These are phyloP conservation scores for Nesoenas mayeri DNA, from an alignment of 2,113 vertebrate species.

Conservation along the genomic window DNA sequence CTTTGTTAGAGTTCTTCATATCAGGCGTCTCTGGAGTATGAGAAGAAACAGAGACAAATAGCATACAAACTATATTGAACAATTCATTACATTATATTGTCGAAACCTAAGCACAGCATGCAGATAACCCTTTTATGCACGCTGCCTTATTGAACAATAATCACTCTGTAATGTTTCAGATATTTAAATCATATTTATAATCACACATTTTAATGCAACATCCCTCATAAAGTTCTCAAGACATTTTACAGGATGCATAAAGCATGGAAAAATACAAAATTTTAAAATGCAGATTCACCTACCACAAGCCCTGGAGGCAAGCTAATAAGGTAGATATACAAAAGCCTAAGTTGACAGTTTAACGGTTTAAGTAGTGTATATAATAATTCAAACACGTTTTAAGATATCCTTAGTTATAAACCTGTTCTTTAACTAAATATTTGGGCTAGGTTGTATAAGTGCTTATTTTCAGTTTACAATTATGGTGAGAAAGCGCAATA, in stretches of 20 bases:
- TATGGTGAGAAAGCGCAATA: conserved; percentile 54
- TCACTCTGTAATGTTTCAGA: conserved; percentile 80
- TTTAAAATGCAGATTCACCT: conserved; percentile 78
- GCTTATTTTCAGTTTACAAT: conserved; percentile 74
- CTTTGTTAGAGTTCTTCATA: conserved; percentile 74
- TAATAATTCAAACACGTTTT: conserved; percentile 77
- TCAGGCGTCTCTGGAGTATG: conserved; percentile 69
- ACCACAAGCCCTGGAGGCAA: conserved; percentile 61
- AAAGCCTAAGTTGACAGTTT: conserved; percentile 79
- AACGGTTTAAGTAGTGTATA: conserved; percentile 78
- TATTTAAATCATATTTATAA: conserved; percentile 88
- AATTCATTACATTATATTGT: conserved; percentile 78
- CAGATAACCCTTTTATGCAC: conserved; percentile 75
- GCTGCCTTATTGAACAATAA: conserved; percentile 81
- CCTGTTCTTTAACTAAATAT: conserved; percentile 80
- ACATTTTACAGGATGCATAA: conserved; percentile 81
- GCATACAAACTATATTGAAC: conserved; percentile 69
- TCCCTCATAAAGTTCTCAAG: conserved; percentile 80
- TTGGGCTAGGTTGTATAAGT: conserved; percentile 71
- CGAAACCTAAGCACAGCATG: conserved; percentile 61
- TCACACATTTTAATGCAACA: conserved; percentile 80
- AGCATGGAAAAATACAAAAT: conserved; percentile 77
- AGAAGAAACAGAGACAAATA: conserved; percentile 76
- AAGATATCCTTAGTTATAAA: conserved; percentile 70
- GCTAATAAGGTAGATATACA: conserved; percentile 83